These are phyloP conservation scores for Podarcis raffonei DNA, from an alignment of 2,113 vertebrate species.

Conservation along the genomic window DNA sequence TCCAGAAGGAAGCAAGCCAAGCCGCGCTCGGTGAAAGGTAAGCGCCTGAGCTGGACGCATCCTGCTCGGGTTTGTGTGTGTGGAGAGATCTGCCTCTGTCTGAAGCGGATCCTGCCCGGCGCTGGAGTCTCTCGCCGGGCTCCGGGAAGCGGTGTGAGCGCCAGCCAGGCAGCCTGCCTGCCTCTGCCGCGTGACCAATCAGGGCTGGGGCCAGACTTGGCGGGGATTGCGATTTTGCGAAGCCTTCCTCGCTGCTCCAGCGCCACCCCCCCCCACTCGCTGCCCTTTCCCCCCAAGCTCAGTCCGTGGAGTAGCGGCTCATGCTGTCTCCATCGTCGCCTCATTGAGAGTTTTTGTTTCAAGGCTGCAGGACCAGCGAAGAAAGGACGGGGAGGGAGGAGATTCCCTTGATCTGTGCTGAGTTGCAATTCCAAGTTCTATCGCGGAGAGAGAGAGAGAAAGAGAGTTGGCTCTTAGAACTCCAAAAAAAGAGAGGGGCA, in stretches of 20 bases:
- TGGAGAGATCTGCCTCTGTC: not conserved
- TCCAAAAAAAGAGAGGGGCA: too few relatives aligned
- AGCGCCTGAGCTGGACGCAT: conserved; percentile 57
- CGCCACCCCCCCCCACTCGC: not conserved
- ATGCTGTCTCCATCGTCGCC: not conserved
- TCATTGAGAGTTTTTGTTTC: not conserved
- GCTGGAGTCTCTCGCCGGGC: conserved; percentile 13
- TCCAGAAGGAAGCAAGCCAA: conserved; percentile 98
- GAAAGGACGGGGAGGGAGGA: not conserved
- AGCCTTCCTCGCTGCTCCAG: conserved; percentile 32
- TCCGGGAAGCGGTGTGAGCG: conserved; percentile 10
- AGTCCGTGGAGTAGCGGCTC: conserved; percentile 30
- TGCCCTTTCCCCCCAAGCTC: not conserved
- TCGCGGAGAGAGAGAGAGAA: too few relatives aligned
- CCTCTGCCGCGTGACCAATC: conserved; percentile 75
- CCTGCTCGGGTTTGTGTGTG: conserved; percentile 9
- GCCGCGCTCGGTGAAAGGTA: conserved; percentile 98
- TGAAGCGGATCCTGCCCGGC: conserved; percentile 37
- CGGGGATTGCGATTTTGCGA: conserved; percentile 73
- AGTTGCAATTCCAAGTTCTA: too few relatives aligned
- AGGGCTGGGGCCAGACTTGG: conserved; percentile 76
- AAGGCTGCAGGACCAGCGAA: not conserved
- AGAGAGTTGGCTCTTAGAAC: too few relatives aligned
- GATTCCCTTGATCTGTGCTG: not conserved
- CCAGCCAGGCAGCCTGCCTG: not conserved